A percentile compares a stretch with the other conserved stretches of the same genome.
Evolutionary conservation across 1,140 invertebrate genomes (phyloP).

Genomic region (Drosophila jambulina): DNA sequence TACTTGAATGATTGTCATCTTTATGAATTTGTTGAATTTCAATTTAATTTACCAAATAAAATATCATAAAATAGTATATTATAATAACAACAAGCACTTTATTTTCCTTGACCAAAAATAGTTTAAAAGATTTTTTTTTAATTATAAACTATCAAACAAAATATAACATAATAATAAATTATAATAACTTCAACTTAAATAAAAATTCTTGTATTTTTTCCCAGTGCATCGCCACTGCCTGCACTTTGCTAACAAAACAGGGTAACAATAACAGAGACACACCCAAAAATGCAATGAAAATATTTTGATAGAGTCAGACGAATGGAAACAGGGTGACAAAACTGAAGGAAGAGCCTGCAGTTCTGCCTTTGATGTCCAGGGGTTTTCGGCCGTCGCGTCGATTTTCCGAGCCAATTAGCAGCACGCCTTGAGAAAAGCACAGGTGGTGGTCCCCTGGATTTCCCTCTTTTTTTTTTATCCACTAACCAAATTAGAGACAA

Average conservation of each 20-base stretch:
- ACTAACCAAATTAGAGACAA: conserved; percentile 75
- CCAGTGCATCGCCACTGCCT: conserved; percentile 24
- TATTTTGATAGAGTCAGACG: conserved; percentile 74
- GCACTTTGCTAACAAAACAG: conserved; percentile 80
- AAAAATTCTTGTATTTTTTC: background rate
- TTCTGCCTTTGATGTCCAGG: conserved; percentile 62
- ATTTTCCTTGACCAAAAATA: background rate
- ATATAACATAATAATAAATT: background rate
- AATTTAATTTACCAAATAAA: too few relatives aligned
- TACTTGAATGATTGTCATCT: too few relatives aligned
- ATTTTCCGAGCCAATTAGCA: conserved; percentile 72
- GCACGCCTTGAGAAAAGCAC: conserved; percentile 80
- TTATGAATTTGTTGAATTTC: too few relatives aligned
- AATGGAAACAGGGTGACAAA: conserved; percentile 51
- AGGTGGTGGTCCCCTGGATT: conserved; percentile 55
- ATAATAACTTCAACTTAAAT: background rate
- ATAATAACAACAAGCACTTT: too few relatives aligned
- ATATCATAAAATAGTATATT: too few relatives aligned
- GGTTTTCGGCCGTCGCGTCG: conserved; percentile 29
- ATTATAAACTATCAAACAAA: too few relatives aligned
- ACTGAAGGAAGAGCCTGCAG: conserved; percentile 12
- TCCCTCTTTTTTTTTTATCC: conserved; percentile 28
- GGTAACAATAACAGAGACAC: conserved; percentile 57
- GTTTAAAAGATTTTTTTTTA: background rate
- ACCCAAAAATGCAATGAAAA: conserved; percentile 80